Evolutionary conservation across 2,113 vertebrate species (phyloP).

Genomic region (Lasiurus cinereus): DNA sequence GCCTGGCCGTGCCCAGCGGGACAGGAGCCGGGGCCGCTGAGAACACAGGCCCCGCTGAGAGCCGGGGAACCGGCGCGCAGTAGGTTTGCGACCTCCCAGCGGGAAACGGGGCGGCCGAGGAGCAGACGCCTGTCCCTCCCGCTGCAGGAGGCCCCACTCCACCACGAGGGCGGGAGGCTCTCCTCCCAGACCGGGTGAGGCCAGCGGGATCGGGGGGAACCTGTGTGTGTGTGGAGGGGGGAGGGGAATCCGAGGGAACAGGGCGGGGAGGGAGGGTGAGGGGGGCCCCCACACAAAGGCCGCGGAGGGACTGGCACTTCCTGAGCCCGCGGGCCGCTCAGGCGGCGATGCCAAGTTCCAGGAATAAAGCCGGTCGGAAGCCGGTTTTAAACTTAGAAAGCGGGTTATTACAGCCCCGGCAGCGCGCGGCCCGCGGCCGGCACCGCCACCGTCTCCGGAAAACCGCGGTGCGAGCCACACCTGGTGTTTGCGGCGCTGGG

Average conservation of each 20-base stretch:
- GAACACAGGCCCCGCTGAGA: too few relatives aligned
- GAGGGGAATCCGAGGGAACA: not conserved
- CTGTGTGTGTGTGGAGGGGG: rapidly evolving
- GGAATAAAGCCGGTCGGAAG: slow-evolving; percentile 85
- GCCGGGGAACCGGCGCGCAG: too few relatives aligned
- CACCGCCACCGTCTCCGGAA: slow-evolving; percentile 81
- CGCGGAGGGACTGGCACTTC: slow-evolving; percentile 29
- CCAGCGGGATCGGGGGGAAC: rapidly evolving
- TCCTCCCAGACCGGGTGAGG: not conserved
- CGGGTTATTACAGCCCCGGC: slow-evolving; percentile 82
- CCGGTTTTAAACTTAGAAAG: slow-evolving; percentile 85
- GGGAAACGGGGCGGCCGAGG: not conserved
- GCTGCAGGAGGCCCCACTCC: not conserved
- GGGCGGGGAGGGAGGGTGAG: rapidly evolving
- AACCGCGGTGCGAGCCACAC: slow-evolving; percentile 80
- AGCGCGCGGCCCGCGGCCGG: slow-evolving; percentile 72
- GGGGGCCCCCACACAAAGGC: not conserved
- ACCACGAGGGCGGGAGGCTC: not conserved
- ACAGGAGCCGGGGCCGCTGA: not conserved
- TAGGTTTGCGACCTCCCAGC: not conserved
- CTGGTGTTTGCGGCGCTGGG: slow-evolving; percentile 27
- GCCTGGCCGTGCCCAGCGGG: not conserved
- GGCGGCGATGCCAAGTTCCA: slow-evolving; percentile 80
- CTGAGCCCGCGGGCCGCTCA: slow-evolving; percentile 59
- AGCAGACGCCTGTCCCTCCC: not conserved